phyloP scores from a whole-genome alignment of 2,888 invertebrate genomes.

The Coenonympha glycerion region DNA sequence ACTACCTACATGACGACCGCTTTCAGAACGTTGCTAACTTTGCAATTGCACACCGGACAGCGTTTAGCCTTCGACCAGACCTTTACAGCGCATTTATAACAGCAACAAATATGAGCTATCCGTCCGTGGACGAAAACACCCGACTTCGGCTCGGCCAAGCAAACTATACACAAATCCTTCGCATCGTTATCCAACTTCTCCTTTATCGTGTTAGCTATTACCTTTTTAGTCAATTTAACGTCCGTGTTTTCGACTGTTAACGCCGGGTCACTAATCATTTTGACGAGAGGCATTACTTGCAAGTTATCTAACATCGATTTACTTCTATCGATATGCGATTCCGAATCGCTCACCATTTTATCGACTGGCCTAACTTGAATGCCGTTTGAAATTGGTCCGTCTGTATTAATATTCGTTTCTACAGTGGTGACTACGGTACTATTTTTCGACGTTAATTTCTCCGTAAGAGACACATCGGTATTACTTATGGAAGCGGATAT shows the following conservation, averaged over 20 bases:
- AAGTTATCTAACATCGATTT: conserved; percentile 3
- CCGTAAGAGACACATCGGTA: too few species aligned
- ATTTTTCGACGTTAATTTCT: too few species aligned
- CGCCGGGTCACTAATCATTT: conserved; percentile 63
- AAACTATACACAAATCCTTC: conserved; percentile 74
- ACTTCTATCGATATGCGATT: conserved; percentile 26
- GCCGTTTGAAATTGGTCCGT: not conserved
- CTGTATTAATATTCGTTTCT: not conserved
- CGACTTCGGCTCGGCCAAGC: conserved; percentile 78
- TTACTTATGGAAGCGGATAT: not conserved
- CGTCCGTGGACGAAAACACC: conserved; percentile 81
- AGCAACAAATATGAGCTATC: conserved; percentile 81
- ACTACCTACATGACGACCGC: conserved; percentile 66
- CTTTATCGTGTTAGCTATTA: conserved; percentile 31
- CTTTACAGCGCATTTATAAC: conserved; percentile 81
- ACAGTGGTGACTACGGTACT: not conserved
- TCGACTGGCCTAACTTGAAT: not conserved
- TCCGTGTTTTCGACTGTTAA: conserved; percentile 43
- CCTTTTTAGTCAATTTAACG: conserved; percentile 4
- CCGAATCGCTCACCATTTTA: conserved; percentile 30
- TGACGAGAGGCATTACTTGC: conserved; percentile 48
- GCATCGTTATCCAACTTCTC: conserved; percentile 31
- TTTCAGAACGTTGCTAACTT: conserved; percentile 79
- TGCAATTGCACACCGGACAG: conserved; percentile 82
- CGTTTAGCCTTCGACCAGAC: conserved; percentile 78